phyloP scores from a whole-genome alignment of 2,888 invertebrate species.

The Belgica antarctica region DNA sequence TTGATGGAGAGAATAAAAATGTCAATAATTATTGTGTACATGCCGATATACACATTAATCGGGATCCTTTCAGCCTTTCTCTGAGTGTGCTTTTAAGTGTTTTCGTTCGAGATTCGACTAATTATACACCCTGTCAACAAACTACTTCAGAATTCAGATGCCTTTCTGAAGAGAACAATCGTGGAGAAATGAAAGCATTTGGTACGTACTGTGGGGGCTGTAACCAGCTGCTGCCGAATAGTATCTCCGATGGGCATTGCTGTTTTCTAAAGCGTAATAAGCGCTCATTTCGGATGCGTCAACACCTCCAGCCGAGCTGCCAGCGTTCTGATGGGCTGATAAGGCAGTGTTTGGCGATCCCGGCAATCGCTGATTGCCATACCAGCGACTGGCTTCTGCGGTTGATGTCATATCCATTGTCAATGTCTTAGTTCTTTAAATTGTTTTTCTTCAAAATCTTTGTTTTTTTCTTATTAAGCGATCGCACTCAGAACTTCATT shows the following conservation, averaged over 20 bases:
- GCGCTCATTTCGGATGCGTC: constrained; percentile 56
- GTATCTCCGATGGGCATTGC: constrained; percentile 55
- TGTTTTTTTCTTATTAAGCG: constrained; percentile 32
- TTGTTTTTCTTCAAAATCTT: constrained; percentile 4
- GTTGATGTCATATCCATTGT: constrained; percentile 57
- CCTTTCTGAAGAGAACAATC: not conserved
- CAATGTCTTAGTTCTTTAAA: not conserved
- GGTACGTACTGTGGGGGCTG: constrained; percentile 53
- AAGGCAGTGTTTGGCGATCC: constrained; percentile 53
- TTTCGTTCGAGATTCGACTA: constrained; percentile 15
- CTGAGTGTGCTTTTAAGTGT: constrained; percentile 28
- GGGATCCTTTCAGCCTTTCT: constrained; percentile 10
- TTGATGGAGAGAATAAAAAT: constrained; percentile 8
- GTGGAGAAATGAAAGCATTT: not conserved
- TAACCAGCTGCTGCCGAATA: constrained; percentile 55
- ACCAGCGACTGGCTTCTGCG: constrained; percentile 57
- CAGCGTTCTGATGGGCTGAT: constrained; percentile 27
- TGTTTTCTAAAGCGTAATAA: constrained; percentile 55
- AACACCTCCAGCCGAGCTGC: constrained; percentile 49
- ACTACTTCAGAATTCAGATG: constrained; percentile 5
- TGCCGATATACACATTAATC: not conserved
- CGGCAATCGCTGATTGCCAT: constrained; percentile 55
- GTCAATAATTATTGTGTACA: constrained; percentile 11
- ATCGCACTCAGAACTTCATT: no score
- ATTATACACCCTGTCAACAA: constrained; percentile 41